These are phyloP conservation scores for Cenopis cana DNA, from an alignment of 2,888 invertebrate species.

Conservation along the genomic window DNA sequence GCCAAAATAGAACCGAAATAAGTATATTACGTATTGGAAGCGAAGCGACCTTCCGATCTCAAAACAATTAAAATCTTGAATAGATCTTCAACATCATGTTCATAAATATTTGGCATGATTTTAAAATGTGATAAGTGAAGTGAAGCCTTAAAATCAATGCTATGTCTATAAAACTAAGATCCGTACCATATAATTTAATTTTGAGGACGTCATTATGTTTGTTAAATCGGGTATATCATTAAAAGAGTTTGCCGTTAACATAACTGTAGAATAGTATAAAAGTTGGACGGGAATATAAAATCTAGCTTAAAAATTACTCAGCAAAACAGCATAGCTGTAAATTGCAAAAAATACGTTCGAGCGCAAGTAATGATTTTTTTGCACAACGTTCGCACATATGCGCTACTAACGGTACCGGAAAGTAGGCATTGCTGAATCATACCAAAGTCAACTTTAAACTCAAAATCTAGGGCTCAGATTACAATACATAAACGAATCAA, in stretches of 20 bases:
- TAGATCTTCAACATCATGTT: too few species aligned
- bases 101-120: too few species aligned
- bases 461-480: constrained; percentile 26
- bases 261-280: constrained; percentile 26
- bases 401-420: constrained; percentile 61
- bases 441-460: constrained; percentile 48
- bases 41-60: constrained; percentile 24
- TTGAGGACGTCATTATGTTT: constrained; percentile 17
- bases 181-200: background rate
- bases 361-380: constrained; percentile 61
- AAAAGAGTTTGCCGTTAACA: constrained; percentile 48
- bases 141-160: background rate
- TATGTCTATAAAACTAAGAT: background rate
- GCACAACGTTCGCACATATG: constrained; percentile 60
- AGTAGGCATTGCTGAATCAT: constrained; percentile 50
- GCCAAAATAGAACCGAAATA: constrained; percentile 42
- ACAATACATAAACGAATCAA: constrained; percentile 27
- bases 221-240: constrained; percentile 40
- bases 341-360: constrained; percentile 58
- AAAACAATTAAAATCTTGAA: background rate
- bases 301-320: constrained; percentile 44
- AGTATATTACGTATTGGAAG: constrained; percentile 37
- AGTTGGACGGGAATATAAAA: constrained; percentile 35
- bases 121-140: background rate
- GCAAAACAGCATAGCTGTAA: constrained; percentile 62